Evolutionary conservation across 2,797 vertebrate species (phyloP).

Genomic region (Helostoma temminkii): DNA sequence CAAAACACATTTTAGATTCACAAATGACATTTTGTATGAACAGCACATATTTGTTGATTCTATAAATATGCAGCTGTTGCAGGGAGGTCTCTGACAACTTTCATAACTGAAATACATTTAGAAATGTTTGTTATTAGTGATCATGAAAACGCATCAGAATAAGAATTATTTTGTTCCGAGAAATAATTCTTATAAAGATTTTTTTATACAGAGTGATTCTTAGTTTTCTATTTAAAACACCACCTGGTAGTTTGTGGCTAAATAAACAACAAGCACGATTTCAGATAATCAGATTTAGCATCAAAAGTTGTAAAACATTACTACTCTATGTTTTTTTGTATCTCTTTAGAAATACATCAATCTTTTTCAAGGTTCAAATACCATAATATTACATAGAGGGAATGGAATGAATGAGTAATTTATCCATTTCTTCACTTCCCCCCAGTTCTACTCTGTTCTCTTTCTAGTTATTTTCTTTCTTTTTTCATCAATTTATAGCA

Average conservation of each 20-base stretch:
- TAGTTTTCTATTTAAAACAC: background rate
- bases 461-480: conserved; percentile 27
- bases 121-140: background rate
- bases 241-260: background rate
- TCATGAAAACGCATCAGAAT: background rate
- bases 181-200: no score
- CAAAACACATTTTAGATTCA: background rate
- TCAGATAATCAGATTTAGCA: background rate
- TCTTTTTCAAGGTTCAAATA: background rate
- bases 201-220: background rate
- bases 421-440: background rate
- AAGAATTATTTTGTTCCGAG: background rate
- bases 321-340: no score
- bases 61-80: conserved; percentile 3
- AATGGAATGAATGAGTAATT: conserved; percentile 9
- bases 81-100: background rate
- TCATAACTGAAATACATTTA: background rate
- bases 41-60: background rate
- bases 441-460: conserved; percentile 19
- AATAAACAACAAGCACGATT: background rate
- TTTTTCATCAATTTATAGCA: conserved; percentile 36
- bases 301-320: conserved; percentile 3
- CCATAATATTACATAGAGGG: conserved; percentile 3
- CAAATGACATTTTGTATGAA: background rate
- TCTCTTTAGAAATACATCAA: background rate